Conservation (phyloP, 2,888 invertebrate species). For the Suillia variegata region DNA sequence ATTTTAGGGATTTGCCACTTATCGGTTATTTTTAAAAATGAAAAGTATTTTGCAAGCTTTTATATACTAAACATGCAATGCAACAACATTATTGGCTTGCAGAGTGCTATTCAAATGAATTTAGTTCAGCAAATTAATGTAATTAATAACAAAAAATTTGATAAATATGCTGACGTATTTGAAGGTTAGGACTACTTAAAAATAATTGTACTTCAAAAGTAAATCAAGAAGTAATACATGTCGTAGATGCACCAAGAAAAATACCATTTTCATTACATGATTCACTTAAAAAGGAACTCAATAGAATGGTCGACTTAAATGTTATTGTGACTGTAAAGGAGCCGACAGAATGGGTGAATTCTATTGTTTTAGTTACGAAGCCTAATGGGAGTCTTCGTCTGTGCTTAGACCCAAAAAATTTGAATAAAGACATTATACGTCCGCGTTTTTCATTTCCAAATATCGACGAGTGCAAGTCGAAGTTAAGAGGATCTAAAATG, state of each 20-base stretch:
- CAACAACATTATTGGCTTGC: slow-evolving; percentile 17
- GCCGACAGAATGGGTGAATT: slow-evolving; percentile 30
- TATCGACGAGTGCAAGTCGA: slow-evolving; percentile 17
- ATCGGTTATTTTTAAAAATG: slow-evolving; percentile 3
- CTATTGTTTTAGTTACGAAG: slow-evolving; percentile 25
- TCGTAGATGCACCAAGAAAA: slow-evolving; percentile 22
- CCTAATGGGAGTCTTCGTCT: slow-evolving; percentile 24
- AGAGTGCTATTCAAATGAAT: slow-evolving; percentile 14
- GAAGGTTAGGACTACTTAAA: slow-evolving; percentile 22
- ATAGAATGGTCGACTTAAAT: slow-evolving; percentile 21
- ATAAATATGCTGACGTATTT: slow-evolving; percentile 19
- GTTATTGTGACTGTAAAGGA: slow-evolving; percentile 24
- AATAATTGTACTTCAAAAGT: slow-evolving; percentile 20
- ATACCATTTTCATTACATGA: slow-evolving; percentile 23
- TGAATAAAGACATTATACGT: slow-evolving; percentile 28
- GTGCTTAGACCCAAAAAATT: slow-evolving; percentile 30
- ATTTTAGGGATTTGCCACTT: slow-evolving; percentile 11
- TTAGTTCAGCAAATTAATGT: slow-evolving; percentile 14
- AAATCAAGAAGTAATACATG: slow-evolving; percentile 9
- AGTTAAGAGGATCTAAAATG: slow-evolving; percentile 15
- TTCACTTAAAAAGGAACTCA: slow-evolving; percentile 19
- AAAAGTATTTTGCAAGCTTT: slow-evolving; percentile 12
- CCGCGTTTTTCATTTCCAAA: slow-evolving; percentile 23
- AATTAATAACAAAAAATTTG: slow-evolving; percentile 17
- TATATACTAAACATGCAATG: slow-evolving; percentile 16